These are phyloP conservation scores for Alligator mississippiensis DNA, from an alignment of 2,113 vertebrate species.

Conservation along the genomic window DNA sequence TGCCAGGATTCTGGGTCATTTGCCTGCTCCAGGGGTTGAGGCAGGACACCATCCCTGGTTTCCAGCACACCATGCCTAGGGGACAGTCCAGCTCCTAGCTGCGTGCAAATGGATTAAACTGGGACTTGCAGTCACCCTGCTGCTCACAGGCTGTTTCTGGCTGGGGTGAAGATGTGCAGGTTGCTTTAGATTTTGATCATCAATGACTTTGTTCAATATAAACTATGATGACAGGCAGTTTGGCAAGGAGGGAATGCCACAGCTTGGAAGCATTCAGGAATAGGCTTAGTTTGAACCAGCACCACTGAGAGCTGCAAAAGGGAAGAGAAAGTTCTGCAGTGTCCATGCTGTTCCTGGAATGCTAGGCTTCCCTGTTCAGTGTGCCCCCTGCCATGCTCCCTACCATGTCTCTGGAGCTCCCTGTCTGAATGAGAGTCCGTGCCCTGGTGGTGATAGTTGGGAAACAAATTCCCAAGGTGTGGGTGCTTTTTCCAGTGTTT, in stretches of 20 bases:
- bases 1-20: not conserved
- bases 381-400: no score
- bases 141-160: not conserved
- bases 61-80: no score
- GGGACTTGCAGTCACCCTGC: not conserved
- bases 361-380: no score
- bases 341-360: not conserved
- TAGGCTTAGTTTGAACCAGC: fast-evolving
- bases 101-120: no score
- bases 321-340: no score
- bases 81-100: no score
- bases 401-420: no score
- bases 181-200: not conserved
- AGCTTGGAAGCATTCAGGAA: not conserved
- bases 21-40: not conserved
- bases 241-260: not conserved
- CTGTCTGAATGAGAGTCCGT: no score
- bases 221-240: not conserved
- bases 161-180: fast-evolving
- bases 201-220: fast-evolving
- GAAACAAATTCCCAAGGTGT: not conserved
- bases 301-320: fast-evolving
- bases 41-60: no score
- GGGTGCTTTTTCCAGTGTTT: fast-evolving
- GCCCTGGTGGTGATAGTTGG: no score